Conservation (phyloP, 2,888 invertebrate genomes). For the Archips crataeganus region DNA sequence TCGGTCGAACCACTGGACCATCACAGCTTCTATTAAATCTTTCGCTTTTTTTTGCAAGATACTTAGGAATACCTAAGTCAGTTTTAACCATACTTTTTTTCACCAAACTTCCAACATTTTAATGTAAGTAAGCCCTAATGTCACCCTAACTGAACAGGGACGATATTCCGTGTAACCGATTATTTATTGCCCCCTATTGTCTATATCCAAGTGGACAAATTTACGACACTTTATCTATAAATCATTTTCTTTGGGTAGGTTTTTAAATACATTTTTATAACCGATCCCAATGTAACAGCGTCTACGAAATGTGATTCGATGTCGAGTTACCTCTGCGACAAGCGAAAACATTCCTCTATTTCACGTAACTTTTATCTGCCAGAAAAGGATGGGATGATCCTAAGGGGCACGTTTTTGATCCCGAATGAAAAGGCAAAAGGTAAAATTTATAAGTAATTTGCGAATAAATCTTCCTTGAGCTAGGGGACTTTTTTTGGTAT, state of each 20-base stretch:
- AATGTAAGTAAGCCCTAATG: conserved; percentile 41
- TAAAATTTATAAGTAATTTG: conserved; percentile 85
- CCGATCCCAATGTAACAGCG: conserved; percentile 70
- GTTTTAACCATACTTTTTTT: not conserved
- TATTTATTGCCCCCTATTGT: conserved; percentile 76
- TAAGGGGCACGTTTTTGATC: conserved; percentile 11
- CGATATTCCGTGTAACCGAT: conserved; percentile 48
- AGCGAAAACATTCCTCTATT: conserved; percentile 16
- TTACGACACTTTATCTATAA: conserved; percentile 80
- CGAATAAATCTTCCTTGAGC: conserved; percentile 80
- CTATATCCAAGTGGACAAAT: conserved; percentile 81
- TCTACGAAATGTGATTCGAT: conserved; percentile 21
- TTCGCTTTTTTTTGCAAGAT: too few species aligned
- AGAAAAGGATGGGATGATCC: conserved; percentile 20
- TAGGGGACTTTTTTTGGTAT: conserved; percentile 76
- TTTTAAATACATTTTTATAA: conserved; percentile 86
- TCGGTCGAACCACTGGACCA: too few species aligned
- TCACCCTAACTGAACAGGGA: conserved; percentile 39
- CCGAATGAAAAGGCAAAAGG: conserved; percentile 51
- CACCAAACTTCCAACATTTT: conserved; percentile 25
- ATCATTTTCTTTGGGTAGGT: conserved; percentile 80
- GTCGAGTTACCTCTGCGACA: not conserved
- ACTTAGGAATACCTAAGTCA: not conserved
- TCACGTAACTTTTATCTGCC: conserved; percentile 8
- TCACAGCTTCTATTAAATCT: too few species aligned